Conservation (phyloP, 2,888 invertebrate species). For the Argyresthia goedartella region DNA sequence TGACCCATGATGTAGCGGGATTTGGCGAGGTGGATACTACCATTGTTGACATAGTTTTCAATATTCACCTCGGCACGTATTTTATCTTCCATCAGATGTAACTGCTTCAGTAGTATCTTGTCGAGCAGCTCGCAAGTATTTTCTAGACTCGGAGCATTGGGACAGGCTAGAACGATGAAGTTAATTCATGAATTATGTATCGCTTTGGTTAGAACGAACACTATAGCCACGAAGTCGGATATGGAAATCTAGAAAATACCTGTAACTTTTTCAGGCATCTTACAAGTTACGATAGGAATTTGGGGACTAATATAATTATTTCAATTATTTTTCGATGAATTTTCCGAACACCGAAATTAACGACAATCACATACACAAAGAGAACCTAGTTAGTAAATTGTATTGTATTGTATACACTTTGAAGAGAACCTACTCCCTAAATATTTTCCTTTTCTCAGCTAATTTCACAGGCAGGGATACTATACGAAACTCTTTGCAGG, state of each 20-base stretch:
- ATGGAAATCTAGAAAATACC: not conserved
- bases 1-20: conserved; percentile 83
- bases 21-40: conserved; percentile 82
- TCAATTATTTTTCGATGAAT: too few species aligned
- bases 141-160: not conserved
- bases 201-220: too few species aligned
- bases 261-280: not conserved
- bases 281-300: not conserved
- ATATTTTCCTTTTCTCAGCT: too few species aligned
- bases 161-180: not conserved
- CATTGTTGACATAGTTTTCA: conserved; percentile 77
- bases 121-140: conserved; percentile 74
- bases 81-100: conserved; percentile 82
- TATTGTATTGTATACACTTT: too few species aligned
- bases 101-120: conserved; percentile 74
- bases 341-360: too few species aligned
- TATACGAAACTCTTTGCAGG: too few species aligned
- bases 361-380: too few species aligned
- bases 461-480: too few species aligned
- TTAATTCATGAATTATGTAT: not conserved
- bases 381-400: too few species aligned
- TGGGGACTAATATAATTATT: too few species aligned
- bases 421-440: too few species aligned
- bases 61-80: conserved; percentile 76
- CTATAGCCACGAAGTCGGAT: not conserved